Evolutionary conservation across 2,113 vertebrate species (phyloP).

Genomic region (Dicaeum eximium): DNA sequence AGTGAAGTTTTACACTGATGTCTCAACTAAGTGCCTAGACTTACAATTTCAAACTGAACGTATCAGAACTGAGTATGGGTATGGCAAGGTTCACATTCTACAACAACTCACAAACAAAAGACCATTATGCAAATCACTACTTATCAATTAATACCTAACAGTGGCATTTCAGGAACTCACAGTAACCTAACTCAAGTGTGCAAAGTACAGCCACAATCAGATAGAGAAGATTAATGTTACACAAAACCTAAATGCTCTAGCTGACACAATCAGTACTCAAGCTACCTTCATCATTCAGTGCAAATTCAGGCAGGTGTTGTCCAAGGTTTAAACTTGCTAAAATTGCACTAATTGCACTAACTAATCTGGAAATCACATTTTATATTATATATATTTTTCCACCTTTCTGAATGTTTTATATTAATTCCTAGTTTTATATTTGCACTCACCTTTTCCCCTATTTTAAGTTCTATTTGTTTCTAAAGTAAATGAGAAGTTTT

Average conservation of each 20-base stretch:
- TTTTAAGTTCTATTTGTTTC: background rate
- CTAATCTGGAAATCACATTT: background rate
- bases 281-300: background rate
- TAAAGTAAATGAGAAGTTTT: background rate
- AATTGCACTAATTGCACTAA: background rate
- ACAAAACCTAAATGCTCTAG: background rate
- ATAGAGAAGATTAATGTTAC: background rate
- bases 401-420: background rate
- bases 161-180: background rate
- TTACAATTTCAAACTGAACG: background rate
- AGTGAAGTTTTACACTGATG: background rate
- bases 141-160: background rate
- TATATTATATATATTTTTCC: background rate
- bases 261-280: background rate
- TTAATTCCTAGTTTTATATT: background rate
- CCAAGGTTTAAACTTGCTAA: background rate
- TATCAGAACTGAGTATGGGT: background rate
- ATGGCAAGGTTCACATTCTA: background rate
- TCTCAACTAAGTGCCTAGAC: background rate
- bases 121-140: background rate
- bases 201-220: background rate
- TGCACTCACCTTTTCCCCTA: background rate
- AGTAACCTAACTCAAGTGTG: background rate
- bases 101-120: background rate
- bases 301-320: background rate